Conservation (phyloP, 2,797 vertebrate species). For the Mormyrops attenuatus region DNA sequence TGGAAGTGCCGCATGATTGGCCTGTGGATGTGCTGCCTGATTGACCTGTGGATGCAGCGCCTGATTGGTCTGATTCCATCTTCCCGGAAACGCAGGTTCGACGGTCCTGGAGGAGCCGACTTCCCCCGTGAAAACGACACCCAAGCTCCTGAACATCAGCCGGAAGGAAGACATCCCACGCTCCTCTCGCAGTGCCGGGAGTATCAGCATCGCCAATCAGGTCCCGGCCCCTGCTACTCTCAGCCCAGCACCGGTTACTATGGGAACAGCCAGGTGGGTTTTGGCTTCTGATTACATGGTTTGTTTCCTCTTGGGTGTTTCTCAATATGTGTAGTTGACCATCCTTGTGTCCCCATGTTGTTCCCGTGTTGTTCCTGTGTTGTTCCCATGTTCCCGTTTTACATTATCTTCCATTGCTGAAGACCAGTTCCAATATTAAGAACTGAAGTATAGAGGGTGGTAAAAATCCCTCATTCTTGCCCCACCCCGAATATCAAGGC, state of each 20-base stretch:
- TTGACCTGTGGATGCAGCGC: neutral
- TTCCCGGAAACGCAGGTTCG: neutral
- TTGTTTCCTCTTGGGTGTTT: neutral
- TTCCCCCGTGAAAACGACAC: neutral
- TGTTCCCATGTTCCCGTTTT: neutral
- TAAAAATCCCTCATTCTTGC: neutral
- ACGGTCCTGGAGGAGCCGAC: neutral
- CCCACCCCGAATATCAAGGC: neutral
- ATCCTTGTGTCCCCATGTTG: neutral
- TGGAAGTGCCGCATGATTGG: neutral
- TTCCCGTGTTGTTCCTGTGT: neutral
- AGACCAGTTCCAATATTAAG: neutral
- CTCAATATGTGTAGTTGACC: neutral
- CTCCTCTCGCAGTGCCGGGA: conserved; percentile 25
- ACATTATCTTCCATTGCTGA: neutral
- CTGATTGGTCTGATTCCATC: neutral
- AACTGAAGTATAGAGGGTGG: neutral
- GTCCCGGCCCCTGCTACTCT: conserved; percentile 19
- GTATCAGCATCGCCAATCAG: conserved; percentile 35
- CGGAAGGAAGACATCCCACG: conserved; percentile 24
- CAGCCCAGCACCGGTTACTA: neutral
- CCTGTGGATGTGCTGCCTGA: neutral
- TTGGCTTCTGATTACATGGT: neutral
- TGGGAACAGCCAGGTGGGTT: neutral
- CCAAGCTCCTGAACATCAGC: conserved; percentile 18